Evolutionary conservation across 2,888 invertebrate genomes (phyloP), one percentile per base, ranked within the genome.

Genomic region (Acleris cristana): DNA sequence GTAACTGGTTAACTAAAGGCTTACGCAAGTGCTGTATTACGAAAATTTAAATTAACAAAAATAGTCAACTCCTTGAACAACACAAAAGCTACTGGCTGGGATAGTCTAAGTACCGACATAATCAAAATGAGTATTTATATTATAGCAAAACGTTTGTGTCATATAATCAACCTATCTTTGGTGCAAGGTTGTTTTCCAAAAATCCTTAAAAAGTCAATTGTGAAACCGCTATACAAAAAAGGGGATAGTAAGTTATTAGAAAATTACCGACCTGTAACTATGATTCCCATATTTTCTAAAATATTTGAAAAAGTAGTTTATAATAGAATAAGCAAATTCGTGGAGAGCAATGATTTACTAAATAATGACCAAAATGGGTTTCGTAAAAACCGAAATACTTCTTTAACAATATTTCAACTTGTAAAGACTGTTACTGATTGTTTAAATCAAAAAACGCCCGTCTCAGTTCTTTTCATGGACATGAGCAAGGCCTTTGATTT

Each of bases 81-180:
- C 3, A 16, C 44, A 16, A 44, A 44, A 16, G 44, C 8, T 4
- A 12, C 16, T 44, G 44, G 44, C 44, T 44, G 2, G 2, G 12
- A 44, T n/a, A n/a, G n/a, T n/a, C n/a, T n/a, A n/a, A n/a, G n/a
- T n/a, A n/a, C n/a, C n/a, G n/a, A n/a, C n/a, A n/a, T n/a, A n/a
- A n/a, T 44, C 14, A 44, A 44, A 12, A 44, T 7, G 44, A 44
- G 45, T n/a, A 45, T 45, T 45, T 16, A 3, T 45, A 5, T 45
- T 16, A 45, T 51, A 18, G 30, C 49, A 18, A 51, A 59, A 18
- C 67, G 55, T 59, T 58, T 68, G 63, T 58, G 55, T 48, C 59
- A 14, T 49, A 10, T 44, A 63, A 63, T 59, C 63, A 59, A 65
- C 62, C 63, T 63, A 10, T 44, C 44, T 16, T 10, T 44, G 44